Evolutionary conservation across 92 coral and sea anemone genomes (phyloP), one percentile per base, ranked within the genome.

Genomic region (Umimayanthus chanpuru): DNA sequence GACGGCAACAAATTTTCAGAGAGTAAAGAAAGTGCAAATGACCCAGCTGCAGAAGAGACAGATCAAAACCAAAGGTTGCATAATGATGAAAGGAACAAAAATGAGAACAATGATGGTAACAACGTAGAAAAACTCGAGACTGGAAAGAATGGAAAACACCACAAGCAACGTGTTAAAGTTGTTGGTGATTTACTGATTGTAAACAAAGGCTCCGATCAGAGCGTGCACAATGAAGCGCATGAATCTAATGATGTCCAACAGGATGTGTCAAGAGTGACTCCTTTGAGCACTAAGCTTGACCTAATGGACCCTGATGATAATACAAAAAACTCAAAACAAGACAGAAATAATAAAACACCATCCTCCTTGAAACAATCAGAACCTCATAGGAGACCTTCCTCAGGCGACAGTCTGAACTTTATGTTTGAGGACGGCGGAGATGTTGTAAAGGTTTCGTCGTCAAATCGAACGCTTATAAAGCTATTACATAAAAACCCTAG

Each of bases 281-380:
- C 41, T 16, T 68, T 83, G 18, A 43, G 25, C 18, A 50, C 65
- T 4, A 68, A 70, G 18, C 38, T 83, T 30, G 87, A 83, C 26
- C 41, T 83, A 28, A 83, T 83, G 87, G 87, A 83, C 30, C 87
- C 87, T 7, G 87, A 71, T 2, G 87, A 83, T 30, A 44, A 10
- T 18, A 6, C 87, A 0, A 70, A 47, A 28, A 83, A 44, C 40
- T 4, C 53, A 15, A 68, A 83, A 49, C 40, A 43, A 18, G 78
- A 26, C 15, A 83, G 25, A 43, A 71, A 43, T 2, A 8, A 44
- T 41, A 41, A 1, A 49, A 70, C 70, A 83, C 26, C 41, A 39
- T 9, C 29, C 38, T 44, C 43, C 1, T 16, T 20, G 65, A 71
- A 83, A 23, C 41, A 41, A 1, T 68, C 64, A 25, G 68, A 83